These are phyloP conservation scores for Betta splendens DNA, from an alignment of 2,797 vertebrate genomes.

Conservation along the genomic window DNA sequence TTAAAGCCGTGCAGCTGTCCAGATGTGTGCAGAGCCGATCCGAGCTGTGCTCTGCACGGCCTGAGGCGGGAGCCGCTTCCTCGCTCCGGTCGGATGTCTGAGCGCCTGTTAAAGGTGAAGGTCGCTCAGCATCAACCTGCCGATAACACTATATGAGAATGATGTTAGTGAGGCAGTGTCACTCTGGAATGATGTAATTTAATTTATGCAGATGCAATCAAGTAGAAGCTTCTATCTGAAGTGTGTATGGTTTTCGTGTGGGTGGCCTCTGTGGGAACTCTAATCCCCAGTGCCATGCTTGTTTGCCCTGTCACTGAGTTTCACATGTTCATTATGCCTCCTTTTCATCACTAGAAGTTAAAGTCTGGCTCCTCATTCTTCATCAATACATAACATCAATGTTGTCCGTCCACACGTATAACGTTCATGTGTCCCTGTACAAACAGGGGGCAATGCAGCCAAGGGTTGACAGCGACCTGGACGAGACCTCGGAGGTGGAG, in stretches of 20 bases:
- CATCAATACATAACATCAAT: background rate
- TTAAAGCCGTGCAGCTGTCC: slow-evolving; percentile 61
- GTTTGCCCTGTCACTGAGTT: slow-evolving; percentile 30
- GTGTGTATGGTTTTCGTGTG: slow-evolving; percentile 36
- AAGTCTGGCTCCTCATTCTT: slow-evolving; percentile 26
- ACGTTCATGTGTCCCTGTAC: slow-evolving; percentile 1
- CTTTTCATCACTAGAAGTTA: slow-evolving; percentile 4
- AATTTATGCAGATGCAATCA: slow-evolving; percentile 51
- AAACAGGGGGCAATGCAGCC: slow-evolving; percentile 61
- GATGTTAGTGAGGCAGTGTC: slow-evolving; percentile 22
- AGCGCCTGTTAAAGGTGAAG: slow-evolving; percentile 20
- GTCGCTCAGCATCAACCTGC: background rate
- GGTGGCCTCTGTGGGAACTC: slow-evolving; percentile 37
- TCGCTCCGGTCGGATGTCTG: slow-evolving; percentile 8
- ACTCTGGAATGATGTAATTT: slow-evolving; percentile 42
- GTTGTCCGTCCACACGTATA: background rate
- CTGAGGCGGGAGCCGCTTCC: slow-evolving; percentile 23
- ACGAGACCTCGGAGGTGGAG: slow-evolving; percentile 87
- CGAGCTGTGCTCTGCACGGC: slow-evolving; percentile 26
- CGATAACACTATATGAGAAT: slow-evolving; percentile 5
- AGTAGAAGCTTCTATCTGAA: slow-evolving; percentile 39
- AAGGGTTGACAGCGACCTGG: slow-evolving; percentile 83
- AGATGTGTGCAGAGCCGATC: slow-evolving; percentile 51
- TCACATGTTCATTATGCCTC: slow-evolving; percentile 36
- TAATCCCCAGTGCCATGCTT: slow-evolving; percentile 40